Evolutionary conservation across 2,888 invertebrate species (phyloP).

Genomic region (Desoria tigrina): DNA sequence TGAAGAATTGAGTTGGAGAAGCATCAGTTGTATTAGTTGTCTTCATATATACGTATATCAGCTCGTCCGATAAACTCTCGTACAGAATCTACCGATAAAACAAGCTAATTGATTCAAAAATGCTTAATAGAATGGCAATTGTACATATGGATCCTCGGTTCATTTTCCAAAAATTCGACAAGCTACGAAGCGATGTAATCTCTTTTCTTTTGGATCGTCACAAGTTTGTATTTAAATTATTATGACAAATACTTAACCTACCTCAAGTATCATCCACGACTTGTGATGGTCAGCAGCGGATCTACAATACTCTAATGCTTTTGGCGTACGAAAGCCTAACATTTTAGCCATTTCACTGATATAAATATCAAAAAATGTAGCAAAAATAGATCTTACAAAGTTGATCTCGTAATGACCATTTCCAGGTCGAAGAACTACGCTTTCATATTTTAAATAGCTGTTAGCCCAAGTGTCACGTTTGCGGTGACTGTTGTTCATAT

Average conservation of each 20-base stretch:
- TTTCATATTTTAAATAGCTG: neutral
- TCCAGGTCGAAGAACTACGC: neutral
- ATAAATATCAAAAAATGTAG: slow-evolving; percentile 7
- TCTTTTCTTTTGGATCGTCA: neutral
- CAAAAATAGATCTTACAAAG: neutral
- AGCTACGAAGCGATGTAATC: neutral
- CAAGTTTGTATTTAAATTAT: neutral
- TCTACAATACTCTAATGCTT: neutral
- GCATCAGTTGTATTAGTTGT: too few relatives aligned
- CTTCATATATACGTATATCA: neutral
- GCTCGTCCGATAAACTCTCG: slow-evolving; percentile 2
- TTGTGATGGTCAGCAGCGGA: slow-evolving; percentile 8
- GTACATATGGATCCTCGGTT: too few relatives aligned
- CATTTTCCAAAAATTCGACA: too few relatives aligned
- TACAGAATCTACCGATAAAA: too few relatives aligned
- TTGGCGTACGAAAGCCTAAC: slow-evolving; percentile 10
- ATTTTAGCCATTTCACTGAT: slow-evolving; percentile 5
- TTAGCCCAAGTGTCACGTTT: neutral
- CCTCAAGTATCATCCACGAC: slow-evolving; percentile 17
- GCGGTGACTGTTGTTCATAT: neutral
- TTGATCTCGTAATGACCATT: slow-evolving; percentile 20
- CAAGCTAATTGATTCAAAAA: too few relatives aligned
- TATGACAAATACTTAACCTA: neutral
- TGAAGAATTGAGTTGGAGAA: too few relatives aligned
- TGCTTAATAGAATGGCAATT: too few relatives aligned